Conservation (phyloP, 2,888 invertebrate genomes). For the Mesorhabditis spiculigera region DNA sequence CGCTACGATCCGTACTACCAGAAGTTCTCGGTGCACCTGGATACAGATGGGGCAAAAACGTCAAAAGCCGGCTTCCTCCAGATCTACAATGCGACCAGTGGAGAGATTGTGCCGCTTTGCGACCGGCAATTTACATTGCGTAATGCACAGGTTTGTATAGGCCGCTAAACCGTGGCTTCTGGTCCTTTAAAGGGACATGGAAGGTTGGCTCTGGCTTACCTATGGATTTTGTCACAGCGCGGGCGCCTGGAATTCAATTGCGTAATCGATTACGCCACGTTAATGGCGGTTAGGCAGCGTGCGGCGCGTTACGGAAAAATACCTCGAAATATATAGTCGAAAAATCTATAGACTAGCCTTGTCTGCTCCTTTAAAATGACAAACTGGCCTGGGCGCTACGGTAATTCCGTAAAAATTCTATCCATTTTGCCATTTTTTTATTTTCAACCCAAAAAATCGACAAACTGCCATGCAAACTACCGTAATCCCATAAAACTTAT, state of each 20-base stretch:
- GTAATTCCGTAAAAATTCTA: neutral
- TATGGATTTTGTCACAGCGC: no score
- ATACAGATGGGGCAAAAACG: constrained; percentile 32
- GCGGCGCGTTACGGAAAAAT: no score
- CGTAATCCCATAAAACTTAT: no score
- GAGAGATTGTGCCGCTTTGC: constrained; percentile 95
- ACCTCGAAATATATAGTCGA: no score
- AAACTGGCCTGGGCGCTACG: neutral
- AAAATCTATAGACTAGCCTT: no score
- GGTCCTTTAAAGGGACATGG: no score
- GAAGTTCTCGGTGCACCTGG: constrained; percentile 39
- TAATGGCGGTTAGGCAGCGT: no score
- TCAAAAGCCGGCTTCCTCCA: constrained; percentile 49
- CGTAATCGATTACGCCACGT: no score
- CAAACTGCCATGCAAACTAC: no score
- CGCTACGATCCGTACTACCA: constrained; percentile 56
- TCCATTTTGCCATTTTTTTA: neutral
- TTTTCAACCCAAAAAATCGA: neutral
- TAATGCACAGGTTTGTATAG: constrained; percentile 68
- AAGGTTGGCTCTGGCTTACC: no score
- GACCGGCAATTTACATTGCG: constrained; percentile 90
- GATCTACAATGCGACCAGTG: constrained; percentile 86
- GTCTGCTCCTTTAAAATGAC: neutral
- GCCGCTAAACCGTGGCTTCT: no score
- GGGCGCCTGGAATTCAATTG: no score